These are phyloP conservation scores for Schizopygopsis pylzovi DNA, from an alignment of 2,797 vertebrate species.

Conservation along the genomic window DNA sequence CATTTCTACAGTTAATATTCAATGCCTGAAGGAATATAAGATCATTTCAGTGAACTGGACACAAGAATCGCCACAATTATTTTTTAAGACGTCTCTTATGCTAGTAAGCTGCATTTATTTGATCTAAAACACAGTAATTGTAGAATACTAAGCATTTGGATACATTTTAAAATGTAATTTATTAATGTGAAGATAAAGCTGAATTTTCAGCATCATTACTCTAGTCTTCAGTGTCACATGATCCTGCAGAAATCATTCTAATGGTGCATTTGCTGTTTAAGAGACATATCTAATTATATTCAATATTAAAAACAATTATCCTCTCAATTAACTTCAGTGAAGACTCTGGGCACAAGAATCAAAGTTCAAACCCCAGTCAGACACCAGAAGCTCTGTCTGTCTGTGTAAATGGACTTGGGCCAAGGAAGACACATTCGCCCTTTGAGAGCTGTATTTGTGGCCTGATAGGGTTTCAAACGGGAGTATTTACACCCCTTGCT, in stretches of 20 bases:
- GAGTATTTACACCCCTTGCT: slow-evolving; percentile 63
- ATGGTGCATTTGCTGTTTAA: background rate
- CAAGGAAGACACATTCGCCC: slow-evolving; percentile 65
- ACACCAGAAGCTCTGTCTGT: slow-evolving; percentile 62
- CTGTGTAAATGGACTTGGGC: slow-evolving; percentile 64
- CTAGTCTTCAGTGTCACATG: background rate
- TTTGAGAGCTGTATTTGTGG: slow-evolving; percentile 74
- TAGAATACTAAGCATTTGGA: background rate
- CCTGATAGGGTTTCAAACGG: slow-evolving; percentile 72
- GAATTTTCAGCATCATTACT: background rate
- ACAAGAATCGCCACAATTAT: background rate
- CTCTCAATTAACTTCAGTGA: background rate
- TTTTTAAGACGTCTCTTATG: background rate
- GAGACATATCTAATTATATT: slow-evolving; percentile 2
- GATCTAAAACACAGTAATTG: background rate
- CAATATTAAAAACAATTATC: background rate
- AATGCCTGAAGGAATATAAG: background rate
- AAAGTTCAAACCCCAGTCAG: slow-evolving; percentile 41
- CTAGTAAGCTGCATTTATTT: background rate
- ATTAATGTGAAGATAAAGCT: background rate
- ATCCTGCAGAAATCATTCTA: background rate
- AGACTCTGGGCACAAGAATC: background rate
- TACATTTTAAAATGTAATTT: background rate
- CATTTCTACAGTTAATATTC: background rate
- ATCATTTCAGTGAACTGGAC: background rate